Percentiles rank a stretch among this genome's conserved stretches.
These are phyloP conservation scores for Silurus meridionalis DNA, from an alignment of 2,113 vertebrate species.

Conservation along the genomic window DNA sequence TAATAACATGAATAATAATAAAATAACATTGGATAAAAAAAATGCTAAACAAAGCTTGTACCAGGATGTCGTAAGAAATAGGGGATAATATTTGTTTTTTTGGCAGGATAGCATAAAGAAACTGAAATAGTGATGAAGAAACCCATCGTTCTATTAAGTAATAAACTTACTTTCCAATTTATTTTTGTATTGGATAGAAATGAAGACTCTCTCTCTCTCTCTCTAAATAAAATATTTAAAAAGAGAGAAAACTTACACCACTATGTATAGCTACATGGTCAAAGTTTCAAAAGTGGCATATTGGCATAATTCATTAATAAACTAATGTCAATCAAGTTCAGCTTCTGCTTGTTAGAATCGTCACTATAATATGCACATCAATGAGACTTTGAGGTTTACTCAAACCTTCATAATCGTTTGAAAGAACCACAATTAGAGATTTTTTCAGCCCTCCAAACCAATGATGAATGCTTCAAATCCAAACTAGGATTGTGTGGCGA, in stretches of 20 bases:
- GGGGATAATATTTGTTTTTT: background rate
- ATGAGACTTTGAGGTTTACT: background rate
- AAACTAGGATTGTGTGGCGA: background rate
- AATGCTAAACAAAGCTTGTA: background rate
- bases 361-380: background rate
- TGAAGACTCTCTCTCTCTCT: background rate
- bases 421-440: background rate
- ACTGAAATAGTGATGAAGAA: too few relatives aligned
- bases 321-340: background rate
- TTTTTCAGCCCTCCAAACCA: background rate
- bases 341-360: background rate
- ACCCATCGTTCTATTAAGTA: background rate
- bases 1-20: background rate
- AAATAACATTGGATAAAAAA: background rate
- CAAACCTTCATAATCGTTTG: background rate
- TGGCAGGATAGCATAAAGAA: background rate
- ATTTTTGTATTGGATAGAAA: background rate
- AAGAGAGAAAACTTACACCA: background rate
- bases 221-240: too few relatives aligned
- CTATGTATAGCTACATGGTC: background rate
- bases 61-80: background rate
- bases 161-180: background rate
- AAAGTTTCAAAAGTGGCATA: background rate
- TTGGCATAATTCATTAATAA: background rate
- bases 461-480: background rate